A percentile compares a stretch with the other conserved stretches of the same genome.
phyloP scores from a whole-genome alignment of 2,888 invertebrate genomes.

The Epinotia ramella region DNA sequence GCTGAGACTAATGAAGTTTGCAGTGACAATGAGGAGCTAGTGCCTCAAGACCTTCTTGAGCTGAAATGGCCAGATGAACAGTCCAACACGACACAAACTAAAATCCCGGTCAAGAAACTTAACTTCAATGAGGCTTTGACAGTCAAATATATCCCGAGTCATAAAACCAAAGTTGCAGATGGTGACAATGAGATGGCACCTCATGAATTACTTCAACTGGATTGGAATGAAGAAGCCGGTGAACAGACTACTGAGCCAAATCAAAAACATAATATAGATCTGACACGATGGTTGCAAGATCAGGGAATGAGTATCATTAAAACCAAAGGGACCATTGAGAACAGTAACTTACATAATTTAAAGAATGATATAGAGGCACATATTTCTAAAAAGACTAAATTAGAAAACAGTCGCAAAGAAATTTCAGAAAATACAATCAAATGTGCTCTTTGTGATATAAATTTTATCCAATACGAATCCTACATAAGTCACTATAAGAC shows the following conservation, averaged over 20 bases:
- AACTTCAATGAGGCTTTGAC: constrained; percentile 40
- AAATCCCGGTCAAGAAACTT: constrained; percentile 42
- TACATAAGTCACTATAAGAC: constrained; percentile 36
- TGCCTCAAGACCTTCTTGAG: constrained; percentile 41
- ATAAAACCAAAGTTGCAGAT: constrained; percentile 7
- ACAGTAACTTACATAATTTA: neutral
- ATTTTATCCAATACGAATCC: constrained; percentile 25
- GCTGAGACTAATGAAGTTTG: neutral
- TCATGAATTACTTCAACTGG: constrained; percentile 23
- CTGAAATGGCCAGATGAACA: constrained; percentile 40
- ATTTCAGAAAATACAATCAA: constrained; percentile 4
- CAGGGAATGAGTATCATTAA: constrained; percentile 41
- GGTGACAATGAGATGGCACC: constrained; percentile 5
- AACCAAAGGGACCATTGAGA: neutral
- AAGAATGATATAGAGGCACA: constrained; percentile 13
- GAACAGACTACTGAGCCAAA: neutral
- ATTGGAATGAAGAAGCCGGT: constrained; percentile 20
- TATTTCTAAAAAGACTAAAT: constrained; percentile 18
- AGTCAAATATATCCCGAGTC: constrained; percentile 36
- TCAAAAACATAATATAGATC: constrained; percentile 35
- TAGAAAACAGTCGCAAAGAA: constrained; percentile 1
- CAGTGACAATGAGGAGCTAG: constrained; percentile 16
- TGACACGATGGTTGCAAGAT: constrained; percentile 36
- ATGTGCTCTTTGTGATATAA: constrained; percentile 34
- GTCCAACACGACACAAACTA: constrained; percentile 9